Base-by-base conservation (phyloP, 2,113 vertebrate species). In the Merops nubicus region DNA sequence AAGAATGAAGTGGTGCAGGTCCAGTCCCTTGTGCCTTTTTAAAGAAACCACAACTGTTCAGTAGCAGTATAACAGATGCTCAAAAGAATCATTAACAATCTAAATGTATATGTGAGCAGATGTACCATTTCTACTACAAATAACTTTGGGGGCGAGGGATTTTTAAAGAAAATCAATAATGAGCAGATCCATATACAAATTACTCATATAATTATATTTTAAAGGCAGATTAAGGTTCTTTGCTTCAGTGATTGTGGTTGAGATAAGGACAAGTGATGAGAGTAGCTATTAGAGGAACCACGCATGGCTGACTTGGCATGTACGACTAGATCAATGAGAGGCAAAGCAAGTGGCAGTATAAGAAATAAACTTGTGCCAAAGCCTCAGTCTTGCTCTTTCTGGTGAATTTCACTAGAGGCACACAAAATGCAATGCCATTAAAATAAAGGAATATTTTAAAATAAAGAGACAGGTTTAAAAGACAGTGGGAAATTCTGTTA, bases 21-120 rank as follows among this genome's bases (percentile, higher is more conserved):
- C 93, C 67, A 96, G 84, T 97, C 98, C 89, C 97, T 88, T 48
- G 97, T 89, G 97, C 28, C 93, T 96, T 96, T 96, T 98, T 98
- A 98, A 98, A 98, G 97, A 98, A 98, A 96, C 97, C 96, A 93
- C 97, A 98, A 98, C 96, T 98, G 97, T 94, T 98, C 96, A 9
- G 86, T 90, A 94, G 84, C 92, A 97, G 83, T 79, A 84, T 88
- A 98, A 94, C 98, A 98, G 98, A 98, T 98, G 98, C 97, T 98
- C 88, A 96, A 95, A 98, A 93, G 97, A 98, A 97, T 98, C 98
- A 97, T 98, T 98, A 98, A 96, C 97, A 97, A 84, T 96, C 88
- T 96, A 97, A 98, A 97, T 97, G 95, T 96, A 96, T 96, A 86
- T 97, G 74, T 88, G 96, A 98, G 91, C 98, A 98, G 97, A 98